Evolutionary conservation across 2,113 vertebrate species (phyloP).

Genomic region (Chloroceryle aenea): DNA sequence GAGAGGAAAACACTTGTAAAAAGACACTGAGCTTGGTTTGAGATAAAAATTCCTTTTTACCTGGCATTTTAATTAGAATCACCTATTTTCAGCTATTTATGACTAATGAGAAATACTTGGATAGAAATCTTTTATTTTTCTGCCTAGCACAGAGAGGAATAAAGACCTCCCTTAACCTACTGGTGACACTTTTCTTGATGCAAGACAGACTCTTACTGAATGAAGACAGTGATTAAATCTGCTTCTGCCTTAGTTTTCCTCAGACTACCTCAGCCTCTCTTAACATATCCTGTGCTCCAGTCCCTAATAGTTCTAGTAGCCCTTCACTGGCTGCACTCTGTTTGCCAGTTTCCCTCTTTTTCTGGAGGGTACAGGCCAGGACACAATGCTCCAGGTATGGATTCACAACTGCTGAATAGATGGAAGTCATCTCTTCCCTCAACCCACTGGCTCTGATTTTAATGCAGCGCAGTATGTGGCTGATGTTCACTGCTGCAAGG

Average conservation of each 20-base stretch:
- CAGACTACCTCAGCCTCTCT: neutral
- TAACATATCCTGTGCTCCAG: neutral
- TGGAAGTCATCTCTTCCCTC: neutral
- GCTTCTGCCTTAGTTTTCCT: neutral
- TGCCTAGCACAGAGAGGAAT: neutral
- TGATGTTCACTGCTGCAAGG: neutral
- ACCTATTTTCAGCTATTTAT: neutral
- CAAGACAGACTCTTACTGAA: neutral
- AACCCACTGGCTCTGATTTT: neutral
- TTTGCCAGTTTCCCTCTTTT: neutral
- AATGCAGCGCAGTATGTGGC: neutral
- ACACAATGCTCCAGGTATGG: neutral
- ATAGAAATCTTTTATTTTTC: neutral
- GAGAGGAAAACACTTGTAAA: neutral
- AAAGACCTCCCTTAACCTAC: neutral
- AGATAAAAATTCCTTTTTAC: neutral
- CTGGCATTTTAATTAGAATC: neutral
- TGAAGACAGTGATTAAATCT: neutral
- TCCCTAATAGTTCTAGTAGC: neutral
- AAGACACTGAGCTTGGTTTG: neutral
- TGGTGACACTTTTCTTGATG: neutral
- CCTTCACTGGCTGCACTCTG: neutral
- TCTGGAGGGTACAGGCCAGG: neutral
- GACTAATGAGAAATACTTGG: neutral
- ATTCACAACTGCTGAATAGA: neutral